These are phyloP conservation scores for Mesitornis unicolor DNA, from an alignment of 2,113 vertebrate genomes.

Conservation along the genomic window DNA sequence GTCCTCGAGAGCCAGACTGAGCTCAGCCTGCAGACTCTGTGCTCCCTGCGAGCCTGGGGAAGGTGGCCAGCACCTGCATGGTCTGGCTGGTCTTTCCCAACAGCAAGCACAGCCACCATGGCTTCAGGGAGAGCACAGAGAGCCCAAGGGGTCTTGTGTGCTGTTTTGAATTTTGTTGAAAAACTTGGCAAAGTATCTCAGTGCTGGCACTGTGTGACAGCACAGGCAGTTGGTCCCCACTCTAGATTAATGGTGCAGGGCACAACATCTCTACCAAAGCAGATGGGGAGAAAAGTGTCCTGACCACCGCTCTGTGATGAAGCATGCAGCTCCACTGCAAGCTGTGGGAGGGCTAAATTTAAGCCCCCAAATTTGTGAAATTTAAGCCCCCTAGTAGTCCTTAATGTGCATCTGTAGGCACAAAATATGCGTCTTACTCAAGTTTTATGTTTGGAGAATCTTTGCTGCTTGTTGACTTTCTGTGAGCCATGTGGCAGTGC, in stretches of 20 bases:
- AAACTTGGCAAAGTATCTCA: neutral
- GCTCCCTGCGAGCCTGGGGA: neutral
- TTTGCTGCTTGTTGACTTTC: neutral
- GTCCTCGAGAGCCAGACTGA: neutral
- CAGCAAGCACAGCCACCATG: accelerated
- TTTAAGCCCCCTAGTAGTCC: neutral
- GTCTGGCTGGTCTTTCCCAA: neutral
- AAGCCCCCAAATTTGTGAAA: neutral
- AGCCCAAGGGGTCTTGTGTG: neutral
- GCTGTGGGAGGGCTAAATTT: neutral
- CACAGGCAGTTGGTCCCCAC: neutral
- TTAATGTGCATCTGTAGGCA: accelerated
- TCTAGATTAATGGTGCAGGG: neutral
- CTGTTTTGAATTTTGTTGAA: neutral
- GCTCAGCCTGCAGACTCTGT: neutral
- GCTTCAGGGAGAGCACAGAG: neutral
- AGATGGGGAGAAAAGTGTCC: neutral
- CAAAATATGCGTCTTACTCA: neutral
- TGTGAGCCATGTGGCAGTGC: accelerated
- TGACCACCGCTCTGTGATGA: neutral
- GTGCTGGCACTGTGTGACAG: neutral
- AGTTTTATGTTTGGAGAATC: neutral
- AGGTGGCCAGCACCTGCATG: accelerated
- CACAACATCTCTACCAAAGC: neutral
- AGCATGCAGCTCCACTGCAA: neutral